A percentile compares a stretch with the other conserved stretches of the same genome.
Evolutionary conservation across 2,888 invertebrate genomes (phyloP).

Genomic region (Desoria tigrina): DNA sequence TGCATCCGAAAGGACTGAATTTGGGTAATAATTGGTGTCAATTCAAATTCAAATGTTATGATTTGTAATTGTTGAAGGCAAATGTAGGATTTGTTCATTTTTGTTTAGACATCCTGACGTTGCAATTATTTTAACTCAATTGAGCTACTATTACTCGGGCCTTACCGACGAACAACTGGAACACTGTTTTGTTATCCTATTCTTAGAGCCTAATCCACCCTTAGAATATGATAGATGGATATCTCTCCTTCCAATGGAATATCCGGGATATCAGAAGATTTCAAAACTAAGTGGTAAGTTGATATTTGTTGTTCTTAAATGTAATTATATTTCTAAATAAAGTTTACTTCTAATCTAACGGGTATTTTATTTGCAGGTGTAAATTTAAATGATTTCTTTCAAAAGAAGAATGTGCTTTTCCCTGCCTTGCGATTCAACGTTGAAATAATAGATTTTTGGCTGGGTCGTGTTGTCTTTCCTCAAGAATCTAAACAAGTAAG

Average conservation of each 20-base stretch:
- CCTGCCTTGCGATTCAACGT: slow-evolving; percentile 29
- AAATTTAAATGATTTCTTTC: slow-evolving; percentile 35
- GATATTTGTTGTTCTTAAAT: too few relatives aligned
- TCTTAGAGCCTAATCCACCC: slow-evolving; percentile 6
- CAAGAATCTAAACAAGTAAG: slow-evolving; percentile 37
- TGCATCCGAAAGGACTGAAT: slow-evolving; percentile 38
- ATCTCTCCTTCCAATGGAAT: neutral
- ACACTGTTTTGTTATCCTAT: slow-evolving; percentile 20
- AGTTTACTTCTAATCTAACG: neutral
- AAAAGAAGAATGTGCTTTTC: slow-evolving; percentile 24
- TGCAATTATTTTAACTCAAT: slow-evolving; percentile 36
- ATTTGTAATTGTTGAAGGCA: too few relatives aligned
- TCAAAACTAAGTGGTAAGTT: neutral
- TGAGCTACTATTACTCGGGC: slow-evolving; percentile 40
- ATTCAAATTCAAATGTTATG: too few relatives aligned
- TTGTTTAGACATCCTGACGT: slow-evolving; percentile 41
- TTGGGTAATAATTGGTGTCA: too few relatives aligned
- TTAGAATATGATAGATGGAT: slow-evolving; percentile 18
- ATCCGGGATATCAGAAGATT: neutral
- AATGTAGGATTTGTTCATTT: too few relatives aligned
- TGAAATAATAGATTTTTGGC: slow-evolving; percentile 33
- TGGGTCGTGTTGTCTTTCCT: slow-evolving; percentile 26
- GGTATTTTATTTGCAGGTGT: too few relatives aligned
- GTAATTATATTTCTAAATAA: too few relatives aligned
- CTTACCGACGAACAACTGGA: slow-evolving; percentile 30